A percentile compares a stretch with the other conserved stretches of the same genome.
phyloP scores from a whole-genome alignment of 2,888 invertebrate genomes.

The Prenolepis imparis region DNA sequence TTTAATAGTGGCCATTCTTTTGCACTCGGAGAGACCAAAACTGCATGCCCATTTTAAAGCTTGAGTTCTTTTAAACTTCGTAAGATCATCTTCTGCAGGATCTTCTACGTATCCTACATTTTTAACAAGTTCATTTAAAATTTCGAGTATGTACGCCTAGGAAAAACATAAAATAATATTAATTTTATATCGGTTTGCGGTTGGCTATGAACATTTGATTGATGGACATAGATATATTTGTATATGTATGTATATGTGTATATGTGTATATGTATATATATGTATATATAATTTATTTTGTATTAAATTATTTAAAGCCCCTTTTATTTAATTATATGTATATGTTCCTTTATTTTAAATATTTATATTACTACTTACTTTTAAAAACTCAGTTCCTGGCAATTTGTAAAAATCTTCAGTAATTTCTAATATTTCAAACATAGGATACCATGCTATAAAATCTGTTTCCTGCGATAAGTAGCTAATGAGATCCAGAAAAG shows the following conservation, averaged over 20 bases:
- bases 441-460: constrained; percentile 90
- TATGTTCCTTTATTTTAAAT: neutral
- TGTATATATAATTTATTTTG: neutral
- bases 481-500: constrained; percentile 86
- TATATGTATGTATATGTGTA: neutral
- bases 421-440: constrained; percentile 85
- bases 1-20: constrained; percentile 59
- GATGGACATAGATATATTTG: too few relatives aligned
- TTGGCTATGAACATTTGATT: neutral
- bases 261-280: neutral
- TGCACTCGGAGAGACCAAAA: constrained; percentile 64
- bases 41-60: constrained; percentile 66
- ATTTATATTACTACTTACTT: constrained; percentile 45
- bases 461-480: constrained; percentile 89
- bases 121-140: constrained; percentile 57
- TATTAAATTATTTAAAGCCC: neutral
- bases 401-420: neutral
- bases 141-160: constrained; percentile 36
- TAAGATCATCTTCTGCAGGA: constrained; percentile 52
- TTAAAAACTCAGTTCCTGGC: constrained; percentile 16
- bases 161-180: constrained; percentile 1
- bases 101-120: constrained; percentile 65
- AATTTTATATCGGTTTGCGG: neutral
- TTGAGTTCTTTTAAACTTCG: constrained; percentile 46
- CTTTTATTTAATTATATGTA: too few relatives aligned